phyloP scores from a whole-genome alignment of 2,888 invertebrate species.

The Hirtodrosophila duncani region DNA sequence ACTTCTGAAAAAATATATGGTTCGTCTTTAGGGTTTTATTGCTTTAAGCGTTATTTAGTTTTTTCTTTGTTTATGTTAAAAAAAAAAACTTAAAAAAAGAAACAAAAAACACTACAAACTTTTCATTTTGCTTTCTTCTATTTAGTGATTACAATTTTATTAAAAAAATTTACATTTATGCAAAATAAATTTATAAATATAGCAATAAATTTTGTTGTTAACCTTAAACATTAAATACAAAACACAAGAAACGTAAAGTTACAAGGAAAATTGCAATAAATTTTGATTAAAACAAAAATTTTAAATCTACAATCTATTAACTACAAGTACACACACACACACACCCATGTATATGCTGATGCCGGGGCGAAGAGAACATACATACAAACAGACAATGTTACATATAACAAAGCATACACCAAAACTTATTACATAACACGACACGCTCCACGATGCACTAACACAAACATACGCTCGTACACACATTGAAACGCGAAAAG shows the following conservation, averaged over 20 bases:
- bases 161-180: constrained; percentile 43
- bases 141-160: constrained; percentile 49
- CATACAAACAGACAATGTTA: background rate
- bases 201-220: constrained; percentile 66
- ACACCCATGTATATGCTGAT: background rate
- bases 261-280: constrained; percentile 20
- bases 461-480: no score
- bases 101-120: constrained; percentile 28
- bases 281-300: constrained; percentile 12
- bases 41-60: constrained; percentile 74
- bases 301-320: constrained; percentile 3
- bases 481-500: no score
- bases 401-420: constrained; percentile 1
- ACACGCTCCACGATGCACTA: no score
- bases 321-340: background rate
- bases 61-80: constrained; percentile 64
- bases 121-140: constrained; percentile 50
- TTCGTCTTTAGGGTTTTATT: constrained; percentile 63
- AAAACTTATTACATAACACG: no score
- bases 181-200: constrained; percentile 35
- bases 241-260: constrained; percentile 15
- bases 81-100: constrained; percentile 19
- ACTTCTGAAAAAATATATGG: constrained; percentile 35
- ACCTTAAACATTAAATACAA: constrained; percentile 27
- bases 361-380: background rate